These are phyloP conservation scores for Ganaspis brasiliensis DNA, from an alignment of 2,888 invertebrate genomes.

Conservation along the genomic window DNA sequence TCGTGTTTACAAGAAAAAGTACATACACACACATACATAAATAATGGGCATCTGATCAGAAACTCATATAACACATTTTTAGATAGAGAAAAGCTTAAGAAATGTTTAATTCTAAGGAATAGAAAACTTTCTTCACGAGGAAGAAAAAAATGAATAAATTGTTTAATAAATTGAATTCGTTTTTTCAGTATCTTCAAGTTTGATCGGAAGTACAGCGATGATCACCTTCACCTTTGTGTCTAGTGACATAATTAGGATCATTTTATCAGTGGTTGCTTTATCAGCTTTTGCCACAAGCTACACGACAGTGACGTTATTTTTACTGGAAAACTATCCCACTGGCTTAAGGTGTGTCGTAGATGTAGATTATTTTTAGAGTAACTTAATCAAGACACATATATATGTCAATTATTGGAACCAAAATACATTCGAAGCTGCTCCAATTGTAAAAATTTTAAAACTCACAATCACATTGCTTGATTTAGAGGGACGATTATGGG, in stretches of 20 bases:
- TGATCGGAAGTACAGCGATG: conserved; percentile 63
- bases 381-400: conserved; percentile 46
- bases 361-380: conserved; percentile 18
- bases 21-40: too few relatives aligned
- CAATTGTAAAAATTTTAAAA: conserved; percentile 19
- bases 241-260: conserved; percentile 45
- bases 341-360: conserved; percentile 65
- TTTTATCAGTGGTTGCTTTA: conserved; percentile 62
- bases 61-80: too few relatives aligned
- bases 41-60: too few relatives aligned
- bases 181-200: conserved; percentile 63
- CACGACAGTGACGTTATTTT: conserved; percentile 62
- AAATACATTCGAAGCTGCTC: conserved; percentile 40
- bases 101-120: too few relatives aligned
- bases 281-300: conserved; percentile 64
- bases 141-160: too few relatives aligned
- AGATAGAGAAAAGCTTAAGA: too few relatives aligned
- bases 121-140: too few relatives aligned
- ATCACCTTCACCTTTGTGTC: conserved; percentile 58
- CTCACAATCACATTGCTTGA: conserved; percentile 32
- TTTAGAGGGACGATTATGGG: conserved; percentile 68
- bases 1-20: too few relatives aligned
- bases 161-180: not conserved
- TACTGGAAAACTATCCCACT: conserved; percentile 71
- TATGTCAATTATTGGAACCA: not conserved